Evolutionary conservation across 2,888 invertebrate species (phyloP).

Genomic region (Idaea dimidiata): DNA sequence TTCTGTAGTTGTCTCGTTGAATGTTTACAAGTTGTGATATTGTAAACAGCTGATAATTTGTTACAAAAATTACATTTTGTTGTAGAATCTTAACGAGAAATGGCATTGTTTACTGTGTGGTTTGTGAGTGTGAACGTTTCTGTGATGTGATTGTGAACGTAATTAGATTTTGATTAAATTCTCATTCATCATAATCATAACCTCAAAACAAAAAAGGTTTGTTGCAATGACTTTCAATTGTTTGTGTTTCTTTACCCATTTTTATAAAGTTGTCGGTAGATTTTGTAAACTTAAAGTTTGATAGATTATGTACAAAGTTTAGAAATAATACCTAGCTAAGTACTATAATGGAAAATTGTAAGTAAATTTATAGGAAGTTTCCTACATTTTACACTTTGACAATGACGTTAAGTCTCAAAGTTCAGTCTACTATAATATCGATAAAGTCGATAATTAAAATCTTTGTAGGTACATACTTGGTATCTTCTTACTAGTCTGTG

Average conservation of each 20-base stretch:
- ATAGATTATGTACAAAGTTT: no score
- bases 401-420: no score
- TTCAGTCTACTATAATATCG: no score
- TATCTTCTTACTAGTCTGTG: no score
- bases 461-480: no score
- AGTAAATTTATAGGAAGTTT: no score
- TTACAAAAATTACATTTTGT: background rate
- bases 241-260: background rate
- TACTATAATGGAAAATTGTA: no score
- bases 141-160: slow-evolving; percentile 1
- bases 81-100: background rate
- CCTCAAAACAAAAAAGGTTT: slow-evolving; percentile 43
- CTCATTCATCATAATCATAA: slow-evolving; percentile 27
- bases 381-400: no score
- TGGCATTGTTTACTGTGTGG: background rate
- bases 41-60: slow-evolving; percentile 4
- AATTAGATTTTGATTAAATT: background rate
- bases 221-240: slow-evolving; percentile 6
- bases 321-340: no score
- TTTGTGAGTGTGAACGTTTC: background rate
- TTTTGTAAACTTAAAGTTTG: no score
- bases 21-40: slow-evolving; percentile 1
- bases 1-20: background rate
- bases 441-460: no score
- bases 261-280: no score